phyloP scores from a whole-genome alignment of 2,888 invertebrate genomes.

The Pandemis corylana region DNA sequence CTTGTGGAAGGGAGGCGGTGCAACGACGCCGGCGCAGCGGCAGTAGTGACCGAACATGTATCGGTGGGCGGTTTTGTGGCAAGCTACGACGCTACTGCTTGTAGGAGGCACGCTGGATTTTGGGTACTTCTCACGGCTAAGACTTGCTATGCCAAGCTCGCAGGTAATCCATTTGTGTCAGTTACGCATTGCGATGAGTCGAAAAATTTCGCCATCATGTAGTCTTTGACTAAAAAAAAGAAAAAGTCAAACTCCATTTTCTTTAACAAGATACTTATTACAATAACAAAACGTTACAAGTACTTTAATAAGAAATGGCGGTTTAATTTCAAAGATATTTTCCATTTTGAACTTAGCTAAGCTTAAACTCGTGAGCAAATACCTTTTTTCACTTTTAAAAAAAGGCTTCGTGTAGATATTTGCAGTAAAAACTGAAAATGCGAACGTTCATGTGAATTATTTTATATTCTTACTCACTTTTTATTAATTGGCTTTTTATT shows the following conservation, averaged over 20 bases:
- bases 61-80: constrained; percentile 66
- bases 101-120: constrained; percentile 61
- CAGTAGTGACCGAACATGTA: constrained; percentile 62
- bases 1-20: constrained; percentile 24
- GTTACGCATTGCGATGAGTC: constrained; percentile 10
- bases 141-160: constrained; percentile 24
- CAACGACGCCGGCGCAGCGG: constrained; percentile 43
- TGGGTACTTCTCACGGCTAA: constrained; percentile 56
- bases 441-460: too few relatives aligned
- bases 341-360: too few relatives aligned
- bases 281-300: too few relatives aligned
- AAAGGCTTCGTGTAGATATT: too few relatives aligned
- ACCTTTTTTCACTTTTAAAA: too few relatives aligned
- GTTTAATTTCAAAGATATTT: too few relatives aligned
- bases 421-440: too few relatives aligned
- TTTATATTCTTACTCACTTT: too few relatives aligned
- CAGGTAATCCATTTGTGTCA: neutral
- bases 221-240: neutral
- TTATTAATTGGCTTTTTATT: too few relatives aligned
- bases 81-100: constrained; percentile 53
- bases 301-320: neutral
- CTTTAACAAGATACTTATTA: too few relatives aligned
- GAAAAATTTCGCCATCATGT: neutral
- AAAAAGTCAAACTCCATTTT: too few relatives aligned
- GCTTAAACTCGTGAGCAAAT: too few relatives aligned